Percentiles rank a stretch among this genome's conserved stretches.
These are phyloP conservation scores for Chrysemys picta DNA, from an alignment of 2,113 vertebrate genomes.

Conservation along the genomic window DNA sequence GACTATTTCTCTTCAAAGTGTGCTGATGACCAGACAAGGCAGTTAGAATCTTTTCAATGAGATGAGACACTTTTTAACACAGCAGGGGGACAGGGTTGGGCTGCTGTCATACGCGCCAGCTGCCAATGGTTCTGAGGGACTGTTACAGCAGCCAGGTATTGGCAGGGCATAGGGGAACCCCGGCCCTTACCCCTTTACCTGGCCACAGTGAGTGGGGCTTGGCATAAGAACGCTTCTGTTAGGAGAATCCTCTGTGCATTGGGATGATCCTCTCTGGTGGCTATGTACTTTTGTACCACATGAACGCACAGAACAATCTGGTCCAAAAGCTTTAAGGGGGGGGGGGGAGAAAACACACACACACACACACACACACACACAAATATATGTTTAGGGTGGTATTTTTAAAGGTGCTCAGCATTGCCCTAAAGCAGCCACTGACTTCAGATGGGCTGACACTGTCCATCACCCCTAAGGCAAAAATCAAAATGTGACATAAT, in stretches of 20 bases:
- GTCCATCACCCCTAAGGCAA: neutral
- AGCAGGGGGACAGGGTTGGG: neutral
- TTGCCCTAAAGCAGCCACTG: constrained; percentile 15
- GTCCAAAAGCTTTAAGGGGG: neutral
- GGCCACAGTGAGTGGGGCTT: neutral
- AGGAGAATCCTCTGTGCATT: neutral
- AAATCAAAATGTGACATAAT: neutral
- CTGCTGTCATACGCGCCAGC: neutral
- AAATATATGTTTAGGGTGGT: neutral
- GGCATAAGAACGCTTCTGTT: neutral
- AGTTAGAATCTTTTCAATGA: neutral
- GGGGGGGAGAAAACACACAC: neutral
- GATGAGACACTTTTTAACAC: neutral
- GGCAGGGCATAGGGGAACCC: neutral
- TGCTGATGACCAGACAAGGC: neutral
- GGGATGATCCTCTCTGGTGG: neutral
- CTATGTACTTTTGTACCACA: neutral
- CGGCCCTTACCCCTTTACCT: neutral
- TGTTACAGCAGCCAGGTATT: neutral
- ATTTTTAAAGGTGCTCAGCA: constrained; percentile 12
- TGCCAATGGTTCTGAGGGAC: neutral
- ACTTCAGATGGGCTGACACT: accelerated
- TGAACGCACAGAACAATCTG: neutral
- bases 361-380: accelerated
- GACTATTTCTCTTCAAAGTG: neutral